Evolutionary conservation across 2,888 invertebrate genomes (phyloP), one percentile per base, ranked within the genome.

Genomic region (Steinernema hermaphroditum): DNA sequence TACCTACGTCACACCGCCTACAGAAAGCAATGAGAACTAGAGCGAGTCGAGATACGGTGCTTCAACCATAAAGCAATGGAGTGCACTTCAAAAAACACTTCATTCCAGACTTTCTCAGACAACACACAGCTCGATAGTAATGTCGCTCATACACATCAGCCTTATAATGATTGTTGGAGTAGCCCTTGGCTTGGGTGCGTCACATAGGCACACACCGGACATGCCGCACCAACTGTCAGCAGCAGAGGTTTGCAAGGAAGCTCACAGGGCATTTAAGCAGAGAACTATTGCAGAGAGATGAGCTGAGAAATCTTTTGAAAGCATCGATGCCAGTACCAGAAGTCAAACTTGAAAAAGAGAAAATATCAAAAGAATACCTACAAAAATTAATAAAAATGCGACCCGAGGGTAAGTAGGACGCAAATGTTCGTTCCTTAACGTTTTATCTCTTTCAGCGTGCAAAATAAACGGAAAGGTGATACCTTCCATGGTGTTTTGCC

Each of bases 401-500:
- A 2, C 62, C 62, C 12, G 62, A 62, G 27, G 9, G 62, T 62
- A n/a, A 62, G 62, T 19, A 16, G 6, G 4, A 4, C 29, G 29
- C 6, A 37, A 37, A 12, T 8, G 12, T 32, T 32, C 12, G 14
- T 32, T 2, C 1, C 34, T 62, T 32, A 32, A 4, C 6, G 32
- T 29, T 27, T 8, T 27, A n/a, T n/a, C n/a, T 24, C 4, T 54
- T 54, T 22, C 34, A 62, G 62, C 62, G 32, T 62, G 62, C n/a
- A 62, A 62, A n/a, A 32, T 62, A 32, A 62, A 29, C 62, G 62
- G 62, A 2, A 62, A 62, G 32, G 32, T 32, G 2, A 62, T 62
- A 16, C 62, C 27, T 14, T 62, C 62, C 16, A 62, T 62, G 62
- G 62, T 62, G 29, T 62, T 62, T n/a, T 62, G 62, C 16, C 62